Base-by-base conservation (phyloP, 2,113 vertebrate genomes). In the Nasalis larvatus region DNA sequence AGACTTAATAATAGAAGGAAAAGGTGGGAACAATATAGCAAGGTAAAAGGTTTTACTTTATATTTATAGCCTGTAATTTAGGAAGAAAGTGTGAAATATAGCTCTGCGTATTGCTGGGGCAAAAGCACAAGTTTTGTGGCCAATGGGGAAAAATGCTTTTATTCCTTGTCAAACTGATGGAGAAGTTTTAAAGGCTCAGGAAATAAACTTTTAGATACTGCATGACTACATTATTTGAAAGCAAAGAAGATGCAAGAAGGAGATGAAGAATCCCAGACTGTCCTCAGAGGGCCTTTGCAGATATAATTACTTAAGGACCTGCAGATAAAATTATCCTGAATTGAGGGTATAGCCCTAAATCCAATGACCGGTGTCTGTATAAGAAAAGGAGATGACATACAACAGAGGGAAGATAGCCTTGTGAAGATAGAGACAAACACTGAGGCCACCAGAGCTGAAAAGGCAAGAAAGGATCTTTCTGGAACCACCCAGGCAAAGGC, bases 41-140 rank as follows among this genome's bases (percentile, higher is more conserved):
- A 12, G 27, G 10, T 23, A 13, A 45, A 30, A 45, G 18, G 7
- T 52, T 80, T 32, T 13, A 9, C n/a, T 81, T 54, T 25, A 18
- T 45, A 23, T 37, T n/a, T 23, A 90, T 9, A 14, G 54, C 80
- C 60, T 63, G 73, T 42, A 37, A 63, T 37, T 93, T 17, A 54
- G 42, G 17, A n/a, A 16, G 8, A 45, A 45, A 20, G 23, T 37
- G 14, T 5, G 54, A 85, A n/a, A 42, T 8, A 45, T 0, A 56
- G 35, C 5, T 17, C 30, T 9, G 1, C 0, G 0, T 4, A 12
- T 17, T 11, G 37, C 7, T 17, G 8, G 37, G 17, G 0, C 56
- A 35, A 47, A 86, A 42, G n/a, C 8, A 37, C 12, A 4, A 1
- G 0, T 20, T 78, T 18, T 37, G 18, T 27, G 37, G 42, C 42